Conservation (phyloP, 2,888 invertebrate genomes). For the Chrysomela aeneicollis region DNA sequence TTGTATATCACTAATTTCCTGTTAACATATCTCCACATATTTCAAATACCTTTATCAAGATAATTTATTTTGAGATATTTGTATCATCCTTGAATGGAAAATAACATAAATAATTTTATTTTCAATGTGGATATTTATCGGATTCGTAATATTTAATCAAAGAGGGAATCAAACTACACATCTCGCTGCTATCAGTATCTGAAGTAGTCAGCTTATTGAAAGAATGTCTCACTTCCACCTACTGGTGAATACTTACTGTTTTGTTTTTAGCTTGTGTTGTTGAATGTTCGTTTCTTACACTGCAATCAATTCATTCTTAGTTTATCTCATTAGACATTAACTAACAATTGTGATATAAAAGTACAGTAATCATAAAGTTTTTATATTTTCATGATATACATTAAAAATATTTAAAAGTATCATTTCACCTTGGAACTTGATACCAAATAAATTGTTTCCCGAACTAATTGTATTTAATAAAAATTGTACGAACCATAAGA, state of each 20-base stretch:
- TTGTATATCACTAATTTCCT: too few species aligned
- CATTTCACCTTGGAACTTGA: constrained; percentile 9
- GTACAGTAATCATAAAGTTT: constrained; percentile 35
- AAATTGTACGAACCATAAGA: background rate
- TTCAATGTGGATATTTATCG: too few species aligned
- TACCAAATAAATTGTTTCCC: constrained; percentile 8
- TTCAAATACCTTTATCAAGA: too few species aligned
- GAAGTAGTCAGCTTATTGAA: background rate
- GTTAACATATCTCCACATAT: too few species aligned
- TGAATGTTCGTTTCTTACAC: constrained; percentile 19
- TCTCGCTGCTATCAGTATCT: background rate
- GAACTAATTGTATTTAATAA: background rate
- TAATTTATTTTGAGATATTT: too few species aligned
- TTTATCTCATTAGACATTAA: constrained; percentile 38
- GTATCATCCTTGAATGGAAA: too few species aligned
- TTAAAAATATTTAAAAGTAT: constrained; percentile 4
- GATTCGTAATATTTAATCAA: too few species aligned
- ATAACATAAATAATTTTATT: too few species aligned
- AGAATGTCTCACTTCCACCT: background rate
- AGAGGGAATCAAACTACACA: background rate
- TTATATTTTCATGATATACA: constrained; percentile 24
- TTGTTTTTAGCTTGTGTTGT: background rate
- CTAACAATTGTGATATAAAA: constrained; percentile 47
- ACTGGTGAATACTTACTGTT: background rate
- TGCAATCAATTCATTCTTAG: constrained; percentile 24